Base-by-base conservation (phyloP, 1,140 invertebrate genomes). In the Drosophila sp. region DNA sequence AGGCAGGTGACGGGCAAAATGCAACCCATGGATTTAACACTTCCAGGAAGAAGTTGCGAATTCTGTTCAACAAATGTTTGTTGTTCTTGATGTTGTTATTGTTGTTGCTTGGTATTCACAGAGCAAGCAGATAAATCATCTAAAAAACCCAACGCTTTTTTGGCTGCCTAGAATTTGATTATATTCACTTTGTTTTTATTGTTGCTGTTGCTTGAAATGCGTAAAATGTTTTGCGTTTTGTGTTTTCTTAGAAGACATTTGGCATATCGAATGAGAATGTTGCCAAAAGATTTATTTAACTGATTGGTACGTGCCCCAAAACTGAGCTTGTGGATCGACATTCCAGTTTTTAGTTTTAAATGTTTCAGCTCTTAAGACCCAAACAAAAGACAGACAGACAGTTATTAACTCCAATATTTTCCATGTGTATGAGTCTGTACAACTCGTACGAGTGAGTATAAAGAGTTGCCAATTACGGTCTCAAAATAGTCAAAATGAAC, bases 31-130 rank as follows among this genome's bases (percentile, higher is more conserved):
- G 51, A 45, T 32, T 65, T 77, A 80, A 66, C 80, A 84, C 80
- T 86, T 87, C 70, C 78, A 86, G 82, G 81, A 87, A 86, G 82
- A 86, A 72, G 78, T 54, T 59, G 78, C 78, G 77, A 67, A 81
- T 82, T 48, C 36, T 59, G 48, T 46, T 64, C 7, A 27, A 32
- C n/a, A n/a, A n/a, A n/a, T n/a, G n/a, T 43, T 6, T 50, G 29
- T 50, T 57, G 7, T 11, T 46, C 11, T 32, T 58, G 53, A 14
- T 41, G 36, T n/a, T 41, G 40, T 57, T 54, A 38, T 6, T 38
- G 6, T 9, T 46, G 14, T 18, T 54, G 46, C 38, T 72, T 46
- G 63, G 38, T 53, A 72, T 67, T 58, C 54, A 56, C 32, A 63
- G 34, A 48, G 34, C 21, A 58, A 34, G n/a, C 53, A 74, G 74